A percentile compares a stretch with the other conserved stretches of the same genome.
Conservation (phyloP, 2,113 vertebrate genomes). For the Syngnathus typhle region DNA sequence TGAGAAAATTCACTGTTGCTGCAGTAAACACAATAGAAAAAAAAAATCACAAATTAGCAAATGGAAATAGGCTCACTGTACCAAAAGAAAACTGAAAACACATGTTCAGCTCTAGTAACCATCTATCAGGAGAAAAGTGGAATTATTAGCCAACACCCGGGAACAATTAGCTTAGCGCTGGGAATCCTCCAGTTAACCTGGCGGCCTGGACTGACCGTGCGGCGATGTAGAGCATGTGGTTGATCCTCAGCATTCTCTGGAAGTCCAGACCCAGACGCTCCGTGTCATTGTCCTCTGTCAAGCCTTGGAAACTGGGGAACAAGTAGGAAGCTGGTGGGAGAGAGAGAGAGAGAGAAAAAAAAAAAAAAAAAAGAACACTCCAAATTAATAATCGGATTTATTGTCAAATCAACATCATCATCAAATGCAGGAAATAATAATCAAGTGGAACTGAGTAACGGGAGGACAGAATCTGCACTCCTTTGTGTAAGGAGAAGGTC, state of each 20-base stretch:
- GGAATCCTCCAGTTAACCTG: background rate
- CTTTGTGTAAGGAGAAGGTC: background rate
- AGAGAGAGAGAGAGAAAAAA: slow-evolving; percentile 1
- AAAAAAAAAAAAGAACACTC: background rate
- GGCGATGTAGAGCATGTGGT: slow-evolving; percentile 83
- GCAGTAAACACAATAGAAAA: too few species aligned
- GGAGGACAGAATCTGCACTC: background rate
- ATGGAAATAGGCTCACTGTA: too few species aligned
- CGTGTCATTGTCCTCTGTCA: slow-evolving; percentile 78
- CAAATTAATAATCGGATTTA: background rate
- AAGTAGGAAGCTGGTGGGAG: slow-evolving; percentile 67
- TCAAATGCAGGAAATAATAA: too few species aligned
- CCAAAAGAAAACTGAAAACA: too few species aligned
- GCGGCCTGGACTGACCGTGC: slow-evolving; percentile 75
- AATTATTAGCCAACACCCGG: background rate
- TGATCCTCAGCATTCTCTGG: slow-evolving; percentile 85
- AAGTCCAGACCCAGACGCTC: slow-evolving; percentile 83
- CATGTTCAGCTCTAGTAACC: too few species aligned
- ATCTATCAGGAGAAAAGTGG: background rate
- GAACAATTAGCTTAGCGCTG: too few species aligned
- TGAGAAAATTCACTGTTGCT: too few species aligned
- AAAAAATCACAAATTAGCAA: too few species aligned
- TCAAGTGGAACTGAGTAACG: background rate
- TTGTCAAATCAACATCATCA: background rate
- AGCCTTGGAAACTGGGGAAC: slow-evolving; percentile 81